phyloP scores from a whole-genome alignment of 2,888 invertebrate species.

The Diaphora mendica region DNA sequence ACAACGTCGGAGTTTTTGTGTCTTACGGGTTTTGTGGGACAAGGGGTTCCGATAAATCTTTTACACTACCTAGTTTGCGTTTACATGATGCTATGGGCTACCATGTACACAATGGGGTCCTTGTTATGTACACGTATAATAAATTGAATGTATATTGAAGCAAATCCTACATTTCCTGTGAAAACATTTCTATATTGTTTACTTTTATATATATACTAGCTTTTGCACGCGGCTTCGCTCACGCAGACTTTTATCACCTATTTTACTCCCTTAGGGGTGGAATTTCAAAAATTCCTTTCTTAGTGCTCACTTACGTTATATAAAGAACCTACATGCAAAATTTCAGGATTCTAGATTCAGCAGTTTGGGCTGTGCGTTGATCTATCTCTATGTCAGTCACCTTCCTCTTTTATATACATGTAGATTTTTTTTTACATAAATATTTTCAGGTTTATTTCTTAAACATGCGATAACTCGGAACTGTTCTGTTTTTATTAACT shows the following conservation, averaged over 20 bases:
- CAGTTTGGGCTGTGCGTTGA: no score
- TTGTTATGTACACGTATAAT: not conserved
- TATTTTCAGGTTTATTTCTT: not conserved
- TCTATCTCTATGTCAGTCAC: no score
- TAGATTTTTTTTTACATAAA: not conserved
- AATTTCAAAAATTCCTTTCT: no score
- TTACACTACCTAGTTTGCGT: not conserved
- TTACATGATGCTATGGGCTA: constrained; percentile 1
- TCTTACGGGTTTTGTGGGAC: not conserved
- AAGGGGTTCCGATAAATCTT: not conserved
- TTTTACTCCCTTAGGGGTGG: no score
- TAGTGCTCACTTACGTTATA: no score
- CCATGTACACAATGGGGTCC: constrained; percentile 4
- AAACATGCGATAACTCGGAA: not conserved
- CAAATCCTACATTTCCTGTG: not conserved
- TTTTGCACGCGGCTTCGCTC: no score
- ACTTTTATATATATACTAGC: no score
- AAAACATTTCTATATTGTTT: not conserved
- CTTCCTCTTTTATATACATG: no score
- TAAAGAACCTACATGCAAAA: no score
- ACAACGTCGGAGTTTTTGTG: constrained; percentile 1
- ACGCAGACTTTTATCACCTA: not conserved
- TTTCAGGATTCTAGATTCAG: no score
- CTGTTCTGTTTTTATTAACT: no score
- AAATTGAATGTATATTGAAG: not conserved